phyloP scores from a whole-genome alignment of 1,140 invertebrate species.

The Plectrocnemia conspersa region DNA sequence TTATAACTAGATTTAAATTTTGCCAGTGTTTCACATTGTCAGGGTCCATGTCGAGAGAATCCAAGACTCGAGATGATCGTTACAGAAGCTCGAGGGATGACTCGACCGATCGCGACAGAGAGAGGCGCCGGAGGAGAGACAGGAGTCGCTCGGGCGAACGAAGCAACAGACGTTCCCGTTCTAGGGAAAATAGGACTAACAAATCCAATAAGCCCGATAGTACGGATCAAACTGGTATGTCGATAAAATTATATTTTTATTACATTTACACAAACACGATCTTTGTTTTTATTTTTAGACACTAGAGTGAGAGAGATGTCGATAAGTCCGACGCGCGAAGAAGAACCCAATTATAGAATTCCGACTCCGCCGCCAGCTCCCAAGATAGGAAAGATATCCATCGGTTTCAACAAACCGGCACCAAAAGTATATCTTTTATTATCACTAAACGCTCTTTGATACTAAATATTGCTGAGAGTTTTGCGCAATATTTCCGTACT shows the following conservation, averaged over 20 bases:
- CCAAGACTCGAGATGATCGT: slow-evolving; percentile 47
- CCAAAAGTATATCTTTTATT: slow-evolving; percentile 29
- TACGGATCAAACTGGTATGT: slow-evolving; percentile 15
- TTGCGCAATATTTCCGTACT: too few relatives aligned
- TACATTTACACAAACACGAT: not conserved
- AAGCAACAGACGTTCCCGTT: slow-evolving; percentile 32
- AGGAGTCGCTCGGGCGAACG: slow-evolving; percentile 40
- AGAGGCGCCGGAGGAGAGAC: slow-evolving; percentile 41
- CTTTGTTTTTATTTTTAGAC: slow-evolving; percentile 22
- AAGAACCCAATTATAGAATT: slow-evolving; percentile 39
- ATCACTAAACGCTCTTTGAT: too few relatives aligned
- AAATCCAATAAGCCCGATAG: slow-evolving; percentile 11
- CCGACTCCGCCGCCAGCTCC: slow-evolving; percentile 48
- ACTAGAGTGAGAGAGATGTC: slow-evolving; percentile 35
- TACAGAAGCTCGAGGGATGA: slow-evolving; percentile 49
- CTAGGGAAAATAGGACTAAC: slow-evolving; percentile 24
- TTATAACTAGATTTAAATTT: slow-evolving; percentile 55
- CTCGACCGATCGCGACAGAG: slow-evolving; percentile 45
- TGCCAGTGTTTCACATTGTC: slow-evolving; percentile 57
- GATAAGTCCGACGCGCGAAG: slow-evolving; percentile 33
- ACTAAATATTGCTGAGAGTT: too few relatives aligned
- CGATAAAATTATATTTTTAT: slow-evolving; percentile 3
- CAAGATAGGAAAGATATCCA: slow-evolving; percentile 47
- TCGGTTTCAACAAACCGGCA: slow-evolving; percentile 45
- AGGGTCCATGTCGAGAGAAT: slow-evolving; percentile 50